A percentile compares a stretch with the other conserved stretches of the same genome.
phyloP scores from a whole-genome alignment of 2,113 vertebrate species.

The Caranx ignobilis region DNA sequence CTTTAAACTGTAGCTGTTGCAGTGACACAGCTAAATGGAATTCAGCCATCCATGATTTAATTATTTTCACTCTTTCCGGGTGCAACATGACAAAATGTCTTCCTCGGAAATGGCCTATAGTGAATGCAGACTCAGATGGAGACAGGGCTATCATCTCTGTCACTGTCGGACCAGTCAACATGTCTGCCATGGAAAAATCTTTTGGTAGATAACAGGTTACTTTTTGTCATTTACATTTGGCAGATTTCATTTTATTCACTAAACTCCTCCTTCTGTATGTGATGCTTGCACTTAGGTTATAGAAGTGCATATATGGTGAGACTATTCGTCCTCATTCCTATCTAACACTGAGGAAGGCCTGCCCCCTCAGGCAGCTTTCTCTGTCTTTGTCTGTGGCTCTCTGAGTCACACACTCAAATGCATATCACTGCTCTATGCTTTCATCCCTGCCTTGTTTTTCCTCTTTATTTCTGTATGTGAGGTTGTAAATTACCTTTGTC shows the following conservation, averaged over 20 bases:
- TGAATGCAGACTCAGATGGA: not conserved
- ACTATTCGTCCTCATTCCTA: conserved; percentile 23
- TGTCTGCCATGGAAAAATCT: not conserved
- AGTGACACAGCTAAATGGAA: conserved; percentile 9
- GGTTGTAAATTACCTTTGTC: conserved; percentile 31
- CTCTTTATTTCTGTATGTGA: conserved; percentile 16
- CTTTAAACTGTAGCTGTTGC: not conserved
- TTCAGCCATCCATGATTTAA: not conserved
- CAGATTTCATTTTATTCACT: not conserved
- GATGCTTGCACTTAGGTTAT: not conserved
- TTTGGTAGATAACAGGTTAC: not conserved
- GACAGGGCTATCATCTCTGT: not conserved
- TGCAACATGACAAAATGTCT: not conserved
- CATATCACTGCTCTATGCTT: conserved; percentile 7
- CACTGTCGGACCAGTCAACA: not conserved
- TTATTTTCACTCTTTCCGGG: not conserved
- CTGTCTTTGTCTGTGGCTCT: conserved; percentile 18
- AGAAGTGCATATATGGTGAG: not conserved
- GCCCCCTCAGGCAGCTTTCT: conserved; percentile 19
- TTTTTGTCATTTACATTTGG: conserved; percentile 3
- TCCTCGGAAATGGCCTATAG: not conserved
- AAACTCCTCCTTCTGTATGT: not conserved
- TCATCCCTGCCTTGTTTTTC: not conserved
- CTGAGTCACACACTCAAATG: conserved; percentile 28
- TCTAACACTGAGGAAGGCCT: conserved; percentile 4